Percentiles rank a stretch among this genome's conserved stretches.
Conservation (phyloP, 2,113 vertebrate species). For the Gambusia holbrooki region DNA sequence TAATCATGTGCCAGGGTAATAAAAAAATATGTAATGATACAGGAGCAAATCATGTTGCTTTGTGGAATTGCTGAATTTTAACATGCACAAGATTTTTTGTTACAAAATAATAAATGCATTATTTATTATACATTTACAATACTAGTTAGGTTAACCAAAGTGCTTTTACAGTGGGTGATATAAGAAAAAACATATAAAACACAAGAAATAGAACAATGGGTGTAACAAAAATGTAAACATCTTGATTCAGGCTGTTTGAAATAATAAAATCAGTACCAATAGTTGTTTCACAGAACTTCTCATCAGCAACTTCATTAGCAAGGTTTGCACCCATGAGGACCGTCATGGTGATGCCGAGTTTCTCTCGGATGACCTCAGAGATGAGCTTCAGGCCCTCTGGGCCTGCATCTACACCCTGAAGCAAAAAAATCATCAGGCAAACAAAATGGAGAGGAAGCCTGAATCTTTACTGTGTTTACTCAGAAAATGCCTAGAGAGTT, state of each 20-base stretch:
- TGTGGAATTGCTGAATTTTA: not conserved
- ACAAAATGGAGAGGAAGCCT: not conserved
- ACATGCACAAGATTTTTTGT: not conserved
- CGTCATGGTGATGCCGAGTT: constrained; percentile 87
- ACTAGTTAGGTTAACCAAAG: too few relatives aligned
- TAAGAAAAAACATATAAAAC: too few relatives aligned
- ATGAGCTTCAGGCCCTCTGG: constrained; percentile 94
- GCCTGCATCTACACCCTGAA: constrained; percentile 91
- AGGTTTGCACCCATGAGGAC: constrained; percentile 99
- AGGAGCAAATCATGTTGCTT: not conserved
- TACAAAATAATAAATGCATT: not conserved
- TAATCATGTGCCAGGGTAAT: not conserved
- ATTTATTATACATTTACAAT: too few relatives aligned
- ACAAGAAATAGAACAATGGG: too few relatives aligned
- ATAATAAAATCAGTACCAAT: constrained; percentile 82
- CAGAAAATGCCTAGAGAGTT: not conserved
- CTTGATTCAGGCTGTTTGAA: not conserved
- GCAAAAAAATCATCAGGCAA: not conserved
- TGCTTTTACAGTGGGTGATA: too few relatives aligned
- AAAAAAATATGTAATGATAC: not conserved
- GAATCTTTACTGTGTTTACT: not conserved
- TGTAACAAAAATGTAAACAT: not conserved
- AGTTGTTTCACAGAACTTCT: constrained; percentile 98
- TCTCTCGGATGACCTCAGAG: constrained; percentile 90
- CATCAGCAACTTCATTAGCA: constrained; percentile 93